These are phyloP conservation scores for Nysson spinosus DNA, from an alignment of 2,888 invertebrate species.

Conservation along the genomic window DNA sequence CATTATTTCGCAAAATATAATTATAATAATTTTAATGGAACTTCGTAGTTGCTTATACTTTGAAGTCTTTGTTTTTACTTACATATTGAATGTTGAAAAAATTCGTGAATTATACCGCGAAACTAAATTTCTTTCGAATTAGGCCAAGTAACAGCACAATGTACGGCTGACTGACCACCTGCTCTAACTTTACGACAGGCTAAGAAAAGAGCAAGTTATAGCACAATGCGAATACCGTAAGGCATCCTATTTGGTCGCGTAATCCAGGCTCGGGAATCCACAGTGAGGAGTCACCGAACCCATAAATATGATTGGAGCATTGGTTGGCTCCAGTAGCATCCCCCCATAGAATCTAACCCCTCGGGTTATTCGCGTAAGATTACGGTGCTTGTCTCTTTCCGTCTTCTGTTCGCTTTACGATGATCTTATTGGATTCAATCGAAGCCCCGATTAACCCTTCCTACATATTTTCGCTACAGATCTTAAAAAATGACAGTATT, in stretches of 20 bases:
- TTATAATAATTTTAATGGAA: too few relatives aligned
- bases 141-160: slow-evolving; percentile 23
- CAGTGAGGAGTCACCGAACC: slow-evolving; percentile 60
- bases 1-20: too few relatives aligned
- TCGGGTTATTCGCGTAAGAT: slow-evolving; percentile 67
- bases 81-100: too few relatives aligned
- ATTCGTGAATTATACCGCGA: too few relatives aligned
- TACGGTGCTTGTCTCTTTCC: slow-evolving; percentile 65
- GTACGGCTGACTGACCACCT: slow-evolving; percentile 32
- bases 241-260: slow-evolving; percentile 72
- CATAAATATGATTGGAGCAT: slow-evolving; percentile 76
- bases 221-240: slow-evolving; percentile 57
- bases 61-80: too few relatives aligned
- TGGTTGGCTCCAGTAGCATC: slow-evolving; percentile 57
- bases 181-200: slow-evolving; percentile 50
- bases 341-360: slow-evolving; percentile 56
- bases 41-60: too few relatives aligned
- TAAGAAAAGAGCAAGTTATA: slow-evolving; percentile 34
- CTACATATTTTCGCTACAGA: slow-evolving; percentile 31
- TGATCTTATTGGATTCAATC: slow-evolving; percentile 71
- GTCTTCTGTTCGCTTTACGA: slow-evolving; percentile 70
- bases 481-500: slow-evolving; percentile 26
- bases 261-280: slow-evolving; percentile 62
- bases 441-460: slow-evolving; percentile 59
- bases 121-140: slow-evolving; percentile 16